Evolutionary conservation across 2,888 invertebrate genomes (phyloP).

Genomic region (Lasiommata megera): DNA sequence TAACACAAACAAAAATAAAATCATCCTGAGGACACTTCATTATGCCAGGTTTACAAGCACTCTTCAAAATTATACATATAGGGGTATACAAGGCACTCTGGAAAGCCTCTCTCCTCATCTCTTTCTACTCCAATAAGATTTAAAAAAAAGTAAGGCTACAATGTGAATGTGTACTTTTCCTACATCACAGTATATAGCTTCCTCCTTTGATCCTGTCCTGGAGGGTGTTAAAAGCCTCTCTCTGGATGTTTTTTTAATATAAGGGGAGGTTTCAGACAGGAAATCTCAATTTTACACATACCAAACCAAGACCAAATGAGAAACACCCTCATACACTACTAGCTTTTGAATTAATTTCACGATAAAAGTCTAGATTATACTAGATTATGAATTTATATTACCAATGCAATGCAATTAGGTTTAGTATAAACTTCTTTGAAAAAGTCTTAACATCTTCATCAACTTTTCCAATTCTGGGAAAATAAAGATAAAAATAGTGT

Average conservation of each 20-base stretch:
- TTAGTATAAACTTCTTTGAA: too few species aligned
- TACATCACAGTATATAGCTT: constrained; percentile 11
- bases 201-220: constrained; percentile 24
- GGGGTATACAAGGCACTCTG: neutral
- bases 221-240: constrained; percentile 27
- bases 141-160: constrained; percentile 10
- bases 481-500: too few species aligned
- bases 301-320: too few species aligned
- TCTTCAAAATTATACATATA: neutral
- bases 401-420: too few species aligned
- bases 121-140: constrained; percentile 26
- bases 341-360: too few species aligned
- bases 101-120: neutral
- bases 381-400: too few species aligned
- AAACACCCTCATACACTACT: too few species aligned
- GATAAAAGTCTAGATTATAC: too few species aligned
- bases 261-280: constrained; percentile 19
- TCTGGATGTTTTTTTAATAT: constrained; percentile 19
- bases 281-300: neutral
- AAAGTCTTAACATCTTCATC: too few species aligned
- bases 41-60: neutral
- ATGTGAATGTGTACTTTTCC: constrained; percentile 5
- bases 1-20: neutral
- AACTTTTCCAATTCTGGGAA: too few species aligned
- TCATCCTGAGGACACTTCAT: neutral